A percentile compares a stretch with the other conserved stretches of the same genome.
Evolutionary conservation across 2,113 vertebrate species (phyloP).

Genomic region (Pelusios castaneus): DNA sequence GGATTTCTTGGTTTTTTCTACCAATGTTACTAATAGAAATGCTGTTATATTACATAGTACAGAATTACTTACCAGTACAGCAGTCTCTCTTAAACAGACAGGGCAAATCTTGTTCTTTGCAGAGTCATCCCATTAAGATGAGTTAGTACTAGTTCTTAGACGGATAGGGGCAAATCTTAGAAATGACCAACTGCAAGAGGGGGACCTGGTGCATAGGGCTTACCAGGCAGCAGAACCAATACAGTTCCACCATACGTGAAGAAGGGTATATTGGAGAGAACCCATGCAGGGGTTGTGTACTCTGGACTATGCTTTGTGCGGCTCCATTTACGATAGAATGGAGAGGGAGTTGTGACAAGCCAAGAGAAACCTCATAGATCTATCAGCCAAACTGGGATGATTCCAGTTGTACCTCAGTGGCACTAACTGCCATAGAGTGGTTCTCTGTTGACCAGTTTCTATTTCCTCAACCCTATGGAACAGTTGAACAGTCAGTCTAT

Average conservation of each 20-base stretch:
- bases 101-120: not conserved
- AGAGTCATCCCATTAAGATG: not conserved
- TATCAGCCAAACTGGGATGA: not conserved
- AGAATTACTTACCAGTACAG: not conserved
- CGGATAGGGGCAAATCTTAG: not conserved
- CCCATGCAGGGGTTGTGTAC: not conserved
- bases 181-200: conserved; percentile 7
- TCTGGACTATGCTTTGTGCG: not conserved
- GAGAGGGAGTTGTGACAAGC: not conserved
- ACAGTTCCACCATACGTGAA: not conserved
- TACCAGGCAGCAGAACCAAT: not conserved
- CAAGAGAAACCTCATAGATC: not conserved
- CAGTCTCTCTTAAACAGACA: not conserved
- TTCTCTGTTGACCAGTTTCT: not conserved
- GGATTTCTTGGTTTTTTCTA: not conserved
- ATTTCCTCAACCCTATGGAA: not conserved
- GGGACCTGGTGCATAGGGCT: not conserved
- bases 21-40: not conserved
- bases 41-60: not conserved
- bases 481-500: not conserved
- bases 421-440: not conserved
- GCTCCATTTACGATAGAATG: not conserved
- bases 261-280: not conserved
- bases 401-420: not conserved
- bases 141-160: not conserved